A percentile compares a stretch with the other conserved stretches of the same genome.
phyloP scores from a whole-genome alignment of 2,113 vertebrate species.

The Brachypodius melanocephalos region DNA sequence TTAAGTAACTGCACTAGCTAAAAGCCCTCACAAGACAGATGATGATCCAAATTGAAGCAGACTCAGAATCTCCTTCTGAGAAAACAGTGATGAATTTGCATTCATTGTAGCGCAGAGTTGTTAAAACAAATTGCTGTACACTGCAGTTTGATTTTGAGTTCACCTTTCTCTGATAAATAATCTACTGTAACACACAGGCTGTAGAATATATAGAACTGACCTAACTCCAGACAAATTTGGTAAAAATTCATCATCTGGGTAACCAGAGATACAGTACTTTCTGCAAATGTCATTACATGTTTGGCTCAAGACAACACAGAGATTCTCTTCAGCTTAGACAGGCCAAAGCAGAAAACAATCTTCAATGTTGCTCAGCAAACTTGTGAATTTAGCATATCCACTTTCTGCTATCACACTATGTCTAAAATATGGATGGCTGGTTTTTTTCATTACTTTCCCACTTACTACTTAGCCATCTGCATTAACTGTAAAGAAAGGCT shows the following conservation, averaged over 20 bases:
- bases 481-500: not conserved
- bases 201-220: not conserved
- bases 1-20: not conserved
- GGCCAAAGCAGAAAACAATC: not conserved
- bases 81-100: not conserved
- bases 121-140: not conserved
- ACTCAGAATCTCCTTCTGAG: not conserved
- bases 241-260: not conserved
- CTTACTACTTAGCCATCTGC: not conserved
- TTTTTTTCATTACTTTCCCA: not conserved
- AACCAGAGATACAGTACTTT: not conserved
- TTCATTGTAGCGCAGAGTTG: not conserved
- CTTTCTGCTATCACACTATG: not conserved
- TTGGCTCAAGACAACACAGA: not conserved
- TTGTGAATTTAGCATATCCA: not conserved
- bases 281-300: not conserved
- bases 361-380: not conserved
- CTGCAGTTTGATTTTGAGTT: not conserved
- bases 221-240: not conserved
- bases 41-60: not conserved
- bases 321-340: not conserved
- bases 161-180: not conserved
- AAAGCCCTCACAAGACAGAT: not conserved
- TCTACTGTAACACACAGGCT: not conserved
- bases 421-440: not conserved